Base-by-base conservation (phyloP, 2,797 vertebrate species). In the Etheostoma perlongum region DNA sequence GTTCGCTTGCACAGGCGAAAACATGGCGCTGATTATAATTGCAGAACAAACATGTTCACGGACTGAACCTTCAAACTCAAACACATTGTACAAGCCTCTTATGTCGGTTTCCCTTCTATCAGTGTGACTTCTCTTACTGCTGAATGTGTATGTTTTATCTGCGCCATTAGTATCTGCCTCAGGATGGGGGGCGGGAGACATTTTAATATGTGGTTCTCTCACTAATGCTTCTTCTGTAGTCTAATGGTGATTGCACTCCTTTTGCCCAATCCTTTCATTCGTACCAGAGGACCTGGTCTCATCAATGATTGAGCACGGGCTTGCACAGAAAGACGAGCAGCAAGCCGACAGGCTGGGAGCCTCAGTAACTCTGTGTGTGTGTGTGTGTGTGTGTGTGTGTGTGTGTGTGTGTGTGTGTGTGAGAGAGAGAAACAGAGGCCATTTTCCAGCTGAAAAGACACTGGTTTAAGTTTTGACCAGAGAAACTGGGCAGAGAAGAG, bases 271-370 rank as follows among this genome's bases (percentile, higher is more conserved):
- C 76, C 83, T 87, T 86, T 84, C 86, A 84, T 87, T 87, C 27
- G 42, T 82, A 82, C 73, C 82, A 79, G 75, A 91, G 80, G 79
- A 89, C 63, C 76, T 27, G 64, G 63, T 68, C 79, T 92, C 90
- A 90, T 93, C 82, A 91, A 88, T 90, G 91, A 94, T 91, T 87
- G 82, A 91, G 81, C 51, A 12, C 5, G 19, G 68, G 72, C 58
- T 79, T 57, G 81, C 72, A 70, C 85, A 87, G 70, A 74, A 65
- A 87, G 85, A 89, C 47, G 59, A 84, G 83, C 66, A 62, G 81
- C 16, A 16, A 91, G 68, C 68, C 27, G 75, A 84, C 86, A 91
- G 73, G 72, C 61, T 60, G 61, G 40, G 59, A 70, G 55, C 46
- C 81, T 70, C 72, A 70, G 76, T 19, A 54, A 44, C 18, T 36